Base-by-base conservation (phyloP, 2,113 vertebrate genomes). In the Blennius ocellaris region DNA sequence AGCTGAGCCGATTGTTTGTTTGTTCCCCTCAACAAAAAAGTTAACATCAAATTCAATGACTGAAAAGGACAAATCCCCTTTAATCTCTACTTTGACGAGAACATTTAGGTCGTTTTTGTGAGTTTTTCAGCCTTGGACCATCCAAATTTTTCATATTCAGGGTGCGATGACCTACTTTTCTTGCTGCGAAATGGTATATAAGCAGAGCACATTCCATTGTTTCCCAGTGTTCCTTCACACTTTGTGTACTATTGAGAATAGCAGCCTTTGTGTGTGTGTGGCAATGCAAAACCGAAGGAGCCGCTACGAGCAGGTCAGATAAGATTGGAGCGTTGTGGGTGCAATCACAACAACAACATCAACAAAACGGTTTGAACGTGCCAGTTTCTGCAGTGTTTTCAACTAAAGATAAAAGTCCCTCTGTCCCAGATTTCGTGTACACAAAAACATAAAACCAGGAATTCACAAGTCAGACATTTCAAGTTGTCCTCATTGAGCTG, bases 131-230 rank as follows among this genome's bases (percentile, higher is more conserved):
- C 8, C 8, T 30, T 6, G 8, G 54, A 14, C 45, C 14, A 6
- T 44, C 15, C 9, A 21, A 38, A 50, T 57, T 53, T 54, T 43
- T 11, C n/a, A 11, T 10, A 44, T 43, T n/a, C 65, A 39, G 16
- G 0, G 40, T 74, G 16, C 44, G 40, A 48, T 9, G 63, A 75
- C 80, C 59, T 64, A 67, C 54, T 73, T 69, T 62, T 59, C 37
- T 40, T 48, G 43, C 2, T n/a, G 30, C 6, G 3, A 52, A 30
- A 60, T 0, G 30, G 17, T 48, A 21, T 38, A 43, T 3, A 69
- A 64, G 44, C 51, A 78, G 62, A 39, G 60, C 51, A 16, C 47
- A 41, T 6, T 2, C 21, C 45, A 15, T 11, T 21, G 52, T 50
- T 45, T 60, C 30, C 21, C 41, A 54, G 54, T 8, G 64, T 45